These are phyloP conservation scores for Urocynchramus pylzowi DNA, from an alignment of 2,113 vertebrate species.

Conservation along the genomic window DNA sequence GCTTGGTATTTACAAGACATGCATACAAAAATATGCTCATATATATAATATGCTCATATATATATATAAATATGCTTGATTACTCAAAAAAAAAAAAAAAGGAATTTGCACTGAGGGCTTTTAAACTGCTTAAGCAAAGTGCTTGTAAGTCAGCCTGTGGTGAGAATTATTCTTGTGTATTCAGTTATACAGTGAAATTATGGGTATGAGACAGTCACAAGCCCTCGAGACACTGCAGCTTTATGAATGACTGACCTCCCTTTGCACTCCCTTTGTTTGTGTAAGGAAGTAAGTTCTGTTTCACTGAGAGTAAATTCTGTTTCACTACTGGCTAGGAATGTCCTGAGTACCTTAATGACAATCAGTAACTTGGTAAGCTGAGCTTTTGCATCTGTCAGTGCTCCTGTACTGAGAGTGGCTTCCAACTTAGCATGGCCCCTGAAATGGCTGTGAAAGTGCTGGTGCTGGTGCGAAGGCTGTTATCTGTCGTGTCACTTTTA, in stretches of 20 bases:
- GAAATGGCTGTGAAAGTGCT: background rate
- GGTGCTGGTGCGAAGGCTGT: background rate
- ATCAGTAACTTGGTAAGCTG: background rate
- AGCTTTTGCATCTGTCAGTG: background rate
- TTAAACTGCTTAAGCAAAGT: background rate
- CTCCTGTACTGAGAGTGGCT: background rate
- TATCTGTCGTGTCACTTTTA: background rate
- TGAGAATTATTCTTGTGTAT: background rate
- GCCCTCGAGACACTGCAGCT: background rate
- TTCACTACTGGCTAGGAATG: background rate
- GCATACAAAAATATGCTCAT: background rate
- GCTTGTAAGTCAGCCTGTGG: background rate
- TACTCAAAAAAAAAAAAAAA: background rate
- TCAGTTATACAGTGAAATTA: background rate
- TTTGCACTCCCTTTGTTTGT: background rate
- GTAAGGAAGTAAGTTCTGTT: background rate
- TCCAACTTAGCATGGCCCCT: fast-evolving
- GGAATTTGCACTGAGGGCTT: background rate
- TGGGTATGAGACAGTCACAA: background rate
- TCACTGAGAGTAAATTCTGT: background rate
- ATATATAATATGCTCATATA: background rate
- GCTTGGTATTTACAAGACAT: background rate
- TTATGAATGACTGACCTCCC: background rate
- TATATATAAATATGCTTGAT: background rate
- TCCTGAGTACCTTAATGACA: background rate